Evolutionary conservation across 1,140 invertebrate genomes (phyloP).

Genomic region (Drosophila virilis): DNA sequence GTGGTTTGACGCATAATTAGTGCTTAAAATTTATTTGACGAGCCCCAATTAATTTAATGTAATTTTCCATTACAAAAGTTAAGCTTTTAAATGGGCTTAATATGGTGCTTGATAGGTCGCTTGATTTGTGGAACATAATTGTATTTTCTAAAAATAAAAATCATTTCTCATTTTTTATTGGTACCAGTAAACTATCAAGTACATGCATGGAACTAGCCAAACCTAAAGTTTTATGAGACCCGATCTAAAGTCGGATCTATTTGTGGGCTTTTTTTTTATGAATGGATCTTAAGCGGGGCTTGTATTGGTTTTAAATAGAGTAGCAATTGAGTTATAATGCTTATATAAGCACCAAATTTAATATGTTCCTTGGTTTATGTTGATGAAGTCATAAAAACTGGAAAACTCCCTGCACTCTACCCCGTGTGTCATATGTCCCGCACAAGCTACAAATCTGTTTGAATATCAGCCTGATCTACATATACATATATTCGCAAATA

Average conservation of each 20-base stretch:
- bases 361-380: background rate
- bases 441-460: constrained; percentile 32
- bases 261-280: too few species aligned
- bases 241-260: too few species aligned
- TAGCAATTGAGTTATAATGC: background rate
- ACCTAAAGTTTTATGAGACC: too few species aligned
- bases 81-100: constrained; percentile 20
- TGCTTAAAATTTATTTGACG: constrained; percentile 77
- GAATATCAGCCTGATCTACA: constrained; percentile 6
- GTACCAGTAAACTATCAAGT: too few species aligned
- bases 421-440: background rate
- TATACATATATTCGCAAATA: background rate
- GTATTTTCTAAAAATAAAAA: background rate
- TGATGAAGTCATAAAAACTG: constrained; percentile 23
- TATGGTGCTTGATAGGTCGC: constrained; percentile 7
- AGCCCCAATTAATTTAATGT: constrained; percentile 79
- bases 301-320: too few species aligned
- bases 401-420: background rate
- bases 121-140: background rate
- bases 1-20: constrained; percentile 75
- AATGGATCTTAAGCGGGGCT: too few species aligned
- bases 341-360: background rate
- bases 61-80: constrained; percentile 59
- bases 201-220: too few species aligned
- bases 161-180: too few species aligned